Evolutionary conservation across 2,888 invertebrate genomes (phyloP).

Genomic region (Spodoptera littoralis): DNA sequence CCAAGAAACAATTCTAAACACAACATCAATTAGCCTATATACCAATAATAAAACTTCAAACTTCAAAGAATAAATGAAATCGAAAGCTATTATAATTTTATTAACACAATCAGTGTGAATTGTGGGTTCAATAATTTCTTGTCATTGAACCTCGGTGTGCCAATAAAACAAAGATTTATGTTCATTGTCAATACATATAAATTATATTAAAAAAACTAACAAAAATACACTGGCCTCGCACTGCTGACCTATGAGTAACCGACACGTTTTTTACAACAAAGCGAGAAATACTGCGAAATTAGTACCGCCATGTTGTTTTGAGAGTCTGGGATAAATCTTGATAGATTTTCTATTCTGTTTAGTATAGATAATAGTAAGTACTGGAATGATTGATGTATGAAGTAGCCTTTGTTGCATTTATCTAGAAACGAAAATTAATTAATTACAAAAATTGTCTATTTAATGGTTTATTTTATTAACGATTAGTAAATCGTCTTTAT

Average conservation of each 20-base stretch:
- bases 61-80: slow-evolving; percentile 15
- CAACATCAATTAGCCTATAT: too few species aligned
- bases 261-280: slow-evolving; percentile 67
- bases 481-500: too few species aligned
- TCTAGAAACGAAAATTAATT: too few species aligned
- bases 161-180: slow-evolving; percentile 63
- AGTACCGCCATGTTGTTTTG: slow-evolving; percentile 42
- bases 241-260: slow-evolving; percentile 85
- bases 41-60: slow-evolving; percentile 15
- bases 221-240: slow-evolving; percentile 72
- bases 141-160: slow-evolving; percentile 34
- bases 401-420: too few species aligned
- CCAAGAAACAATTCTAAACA: too few species aligned
- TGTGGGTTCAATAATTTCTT: slow-evolving; percentile 53
- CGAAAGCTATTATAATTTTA: slow-evolving; percentile 43
- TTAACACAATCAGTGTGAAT: slow-evolving; percentile 42
- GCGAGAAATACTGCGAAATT: slow-evolving; percentile 62
- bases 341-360: background rate
- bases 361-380: too few species aligned
- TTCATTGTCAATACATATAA: slow-evolving; percentile 60
- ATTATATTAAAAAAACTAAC: slow-evolving; percentile 62
- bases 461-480: too few species aligned
- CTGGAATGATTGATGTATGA: too few species aligned
- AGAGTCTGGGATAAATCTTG: slow-evolving; percentile 27
- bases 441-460: too few species aligned